phyloP scores from a whole-genome alignment of 2,888 invertebrate genomes.

The Hirtodrosophila cameraria region DNA sequence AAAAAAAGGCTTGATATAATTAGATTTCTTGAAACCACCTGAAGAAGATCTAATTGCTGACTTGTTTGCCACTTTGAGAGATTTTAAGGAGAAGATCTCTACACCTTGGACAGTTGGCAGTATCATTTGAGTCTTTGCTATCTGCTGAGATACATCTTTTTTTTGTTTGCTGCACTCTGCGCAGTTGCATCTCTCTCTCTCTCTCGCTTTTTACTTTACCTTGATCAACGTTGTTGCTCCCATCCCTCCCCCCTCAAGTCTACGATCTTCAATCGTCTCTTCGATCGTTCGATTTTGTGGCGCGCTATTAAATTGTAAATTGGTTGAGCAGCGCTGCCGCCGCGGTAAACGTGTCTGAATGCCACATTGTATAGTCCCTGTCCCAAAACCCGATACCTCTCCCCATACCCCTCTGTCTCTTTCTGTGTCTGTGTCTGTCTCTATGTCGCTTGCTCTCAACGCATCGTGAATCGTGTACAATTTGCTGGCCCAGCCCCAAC shows the following conservation, averaged over 20 bases:
- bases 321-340: conserved; percentile 70
- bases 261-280: conserved; percentile 31
- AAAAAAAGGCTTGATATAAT: conserved; percentile 19
- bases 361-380: conserved; percentile 46
- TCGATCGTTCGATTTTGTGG: conserved; percentile 75
- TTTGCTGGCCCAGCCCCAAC: conserved; percentile 58
- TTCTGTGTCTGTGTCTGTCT: not conserved
- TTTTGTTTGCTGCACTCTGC: not conserved
- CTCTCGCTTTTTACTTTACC: conserved; percentile 3
- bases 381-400: not conserved
- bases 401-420: not conserved
- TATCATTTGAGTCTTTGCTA: conserved; percentile 8
- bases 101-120: conserved; percentile 17
- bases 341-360: conserved; percentile 74
- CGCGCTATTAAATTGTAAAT: conserved; percentile 79
- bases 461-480: conserved; percentile 73
- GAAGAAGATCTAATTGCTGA: conserved; percentile 17
- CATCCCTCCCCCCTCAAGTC: not conserved
- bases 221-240: not conserved
- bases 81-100: conserved; percentile 10
- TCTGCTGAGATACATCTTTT: conserved; percentile 12
- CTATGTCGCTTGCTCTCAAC: conserved; percentile 8
- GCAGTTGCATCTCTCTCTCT: conserved; percentile 2
- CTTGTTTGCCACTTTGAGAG: conserved; percentile 2
- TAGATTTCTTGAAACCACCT: conserved; percentile 1